A percentile compares a stretch with the other conserved stretches of the same genome.
Evolutionary conservation across 53 echinoderm and acorn worm genomes (phyloP).

Genomic region (Paelopatides confundens): DNA sequence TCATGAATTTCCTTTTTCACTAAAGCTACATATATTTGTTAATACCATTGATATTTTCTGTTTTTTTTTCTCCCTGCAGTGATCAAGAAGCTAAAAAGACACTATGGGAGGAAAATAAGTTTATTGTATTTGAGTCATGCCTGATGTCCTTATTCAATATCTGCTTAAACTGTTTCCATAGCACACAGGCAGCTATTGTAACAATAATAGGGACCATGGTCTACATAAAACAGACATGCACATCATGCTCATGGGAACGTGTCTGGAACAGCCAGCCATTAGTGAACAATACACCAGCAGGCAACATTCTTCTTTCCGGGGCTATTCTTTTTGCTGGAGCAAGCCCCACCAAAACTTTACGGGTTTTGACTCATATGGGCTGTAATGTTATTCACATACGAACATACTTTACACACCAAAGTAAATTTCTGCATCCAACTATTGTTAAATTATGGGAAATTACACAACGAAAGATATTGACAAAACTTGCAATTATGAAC

Average conservation of each 20-base stretch:
- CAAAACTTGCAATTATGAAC: not conserved
- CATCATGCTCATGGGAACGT: constrained; percentile 8
- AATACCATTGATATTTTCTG: not conserved
- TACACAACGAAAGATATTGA: constrained; percentile 10
- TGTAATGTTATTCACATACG: not conserved
- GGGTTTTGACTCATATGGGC: constrained; percentile 56
- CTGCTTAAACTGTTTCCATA: not conserved
- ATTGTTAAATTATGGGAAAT: constrained; percentile 42
- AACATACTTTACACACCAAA: constrained; percentile 60
- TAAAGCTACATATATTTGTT: not conserved
- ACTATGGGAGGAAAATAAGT: constrained; percentile 34
- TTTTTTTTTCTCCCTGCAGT: not conserved
- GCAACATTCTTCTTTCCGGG: constrained; percentile 66
- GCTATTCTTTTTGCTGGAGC: constrained; percentile 73
- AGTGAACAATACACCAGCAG: constrained; percentile 50
- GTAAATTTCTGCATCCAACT: constrained; percentile 52
- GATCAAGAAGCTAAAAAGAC: not conserved
- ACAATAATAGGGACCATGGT: constrained; percentile 24
- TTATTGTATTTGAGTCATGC: constrained; percentile 3
- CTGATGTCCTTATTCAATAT: constrained; percentile 15
- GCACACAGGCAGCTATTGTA: not conserved
- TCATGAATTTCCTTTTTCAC: no score
- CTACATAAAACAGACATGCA: constrained; percentile 38
- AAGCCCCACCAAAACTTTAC: constrained; percentile 62
- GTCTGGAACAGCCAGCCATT: constrained; percentile 60